phyloP scores from a whole-genome alignment of 2,888 invertebrate genomes.

The Calameuta filiformis region DNA sequence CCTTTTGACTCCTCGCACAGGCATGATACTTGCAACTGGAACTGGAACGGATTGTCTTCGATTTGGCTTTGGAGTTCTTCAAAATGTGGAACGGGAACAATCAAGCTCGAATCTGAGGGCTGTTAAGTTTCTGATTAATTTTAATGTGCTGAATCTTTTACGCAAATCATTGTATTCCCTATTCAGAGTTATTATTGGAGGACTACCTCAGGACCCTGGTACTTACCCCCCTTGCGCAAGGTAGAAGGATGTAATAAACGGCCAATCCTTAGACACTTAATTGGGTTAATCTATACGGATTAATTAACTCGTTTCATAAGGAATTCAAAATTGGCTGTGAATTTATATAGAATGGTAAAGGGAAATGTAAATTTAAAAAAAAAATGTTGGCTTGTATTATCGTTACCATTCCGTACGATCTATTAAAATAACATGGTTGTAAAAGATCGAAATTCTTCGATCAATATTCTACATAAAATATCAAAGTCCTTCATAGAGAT shows the following conservation, averaged over 20 bases:
- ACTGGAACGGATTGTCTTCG: slow-evolving; percentile 10
- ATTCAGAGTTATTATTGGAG: slow-evolving; percentile 42
- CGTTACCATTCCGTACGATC: not conserved
- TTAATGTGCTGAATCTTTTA: slow-evolving; percentile 49
- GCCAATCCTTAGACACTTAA: slow-evolving; percentile 49
- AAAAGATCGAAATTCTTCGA: not conserved
- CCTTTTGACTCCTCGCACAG: not conserved
- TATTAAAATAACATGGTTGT: not conserved
- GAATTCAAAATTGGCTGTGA: not conserved
- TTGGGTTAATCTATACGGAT: slow-evolving; percentile 56
- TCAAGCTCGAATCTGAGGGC: not conserved
- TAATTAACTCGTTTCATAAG: slow-evolving; percentile 42
- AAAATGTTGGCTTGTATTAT: not conserved
- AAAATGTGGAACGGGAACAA: not conserved
- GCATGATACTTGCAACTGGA: not conserved
- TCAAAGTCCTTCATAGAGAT: not conserved
- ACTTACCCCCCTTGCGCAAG: not conserved
- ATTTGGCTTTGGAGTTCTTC: no score
- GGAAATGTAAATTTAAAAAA: not conserved
- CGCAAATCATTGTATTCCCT: slow-evolving; percentile 45
- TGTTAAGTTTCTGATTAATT: slow-evolving; percentile 49
- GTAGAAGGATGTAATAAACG: slow-evolving; percentile 40
- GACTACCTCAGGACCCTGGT: not conserved
- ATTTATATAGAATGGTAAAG: not conserved
- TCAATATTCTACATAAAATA: not conserved